Conservation (phyloP, 2,888 invertebrate genomes). For the Mechanitis mazaeus region DNA sequence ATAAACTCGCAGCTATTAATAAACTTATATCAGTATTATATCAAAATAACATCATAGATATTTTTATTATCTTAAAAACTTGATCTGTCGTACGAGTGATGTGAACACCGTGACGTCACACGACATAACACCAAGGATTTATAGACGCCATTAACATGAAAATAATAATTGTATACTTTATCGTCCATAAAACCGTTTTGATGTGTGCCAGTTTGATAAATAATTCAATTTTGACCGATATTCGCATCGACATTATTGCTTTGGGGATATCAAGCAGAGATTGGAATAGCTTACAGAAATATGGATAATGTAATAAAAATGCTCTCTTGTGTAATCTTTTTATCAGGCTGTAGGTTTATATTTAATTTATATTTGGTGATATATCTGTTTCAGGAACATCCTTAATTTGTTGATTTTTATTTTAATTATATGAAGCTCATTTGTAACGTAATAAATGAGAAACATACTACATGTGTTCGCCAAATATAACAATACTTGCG, state of each 20-base stretch:
- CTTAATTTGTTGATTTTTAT: background rate
- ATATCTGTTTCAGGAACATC: background rate
- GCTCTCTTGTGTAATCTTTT: background rate
- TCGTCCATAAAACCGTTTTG: slow-evolving; percentile 66
- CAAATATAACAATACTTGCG: slow-evolving; percentile 15
- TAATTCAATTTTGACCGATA: slow-evolving; percentile 58
- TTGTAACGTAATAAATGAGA: background rate
- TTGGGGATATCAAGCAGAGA: slow-evolving; percentile 24
- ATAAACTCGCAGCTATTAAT: background rate
- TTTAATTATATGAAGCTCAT: background rate
- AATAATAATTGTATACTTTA: slow-evolving; percentile 68
- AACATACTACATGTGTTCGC: slow-evolving; percentile 5
- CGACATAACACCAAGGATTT: slow-evolving; percentile 53
- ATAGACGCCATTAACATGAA: slow-evolving; percentile 66
- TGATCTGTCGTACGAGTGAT: background rate
- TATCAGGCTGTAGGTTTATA: background rate
- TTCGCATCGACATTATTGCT: slow-evolving; percentile 33
- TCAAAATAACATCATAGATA: background rate
- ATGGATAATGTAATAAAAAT: slow-evolving; percentile 17
- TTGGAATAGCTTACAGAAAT: slow-evolving; percentile 18
- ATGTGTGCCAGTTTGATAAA: slow-evolving; percentile 62
- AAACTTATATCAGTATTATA: background rate
- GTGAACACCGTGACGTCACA: slow-evolving; percentile 39
- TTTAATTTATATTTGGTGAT: background rate
- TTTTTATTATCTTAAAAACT: background rate